Base-by-base conservation (phyloP, 2,113 vertebrate species). In the Neogobius melanostomus region DNA sequence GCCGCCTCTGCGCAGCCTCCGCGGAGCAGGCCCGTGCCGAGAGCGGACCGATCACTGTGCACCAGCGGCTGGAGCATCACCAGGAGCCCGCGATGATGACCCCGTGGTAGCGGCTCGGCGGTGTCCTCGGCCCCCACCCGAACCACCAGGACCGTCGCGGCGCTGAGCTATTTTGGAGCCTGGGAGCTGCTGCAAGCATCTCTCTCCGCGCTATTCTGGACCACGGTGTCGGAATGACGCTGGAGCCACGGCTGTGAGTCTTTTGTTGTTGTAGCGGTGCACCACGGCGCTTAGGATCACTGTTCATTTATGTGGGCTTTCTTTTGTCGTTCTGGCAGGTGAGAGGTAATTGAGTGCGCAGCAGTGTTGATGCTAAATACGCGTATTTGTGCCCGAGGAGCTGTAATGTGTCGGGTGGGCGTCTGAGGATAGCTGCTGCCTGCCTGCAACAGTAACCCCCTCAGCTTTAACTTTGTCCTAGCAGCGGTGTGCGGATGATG, bases 1-100 rank as follows among this genome's bases (percentile, higher is more conserved):
- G 53, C 75, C 1, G 70, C 67, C 48, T 16, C 59, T 9, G 74
- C 8, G 74, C 85, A 73, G 79, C 86, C 54, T 66, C 50, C 61
- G 1, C 48, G 57, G 71, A 66, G 75, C 68, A 7, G 72, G 69
- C 77, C 81, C 74, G 60, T 70, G 80, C 8, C 11, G 74, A 85
- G 76, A 85, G 68, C 68, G 54, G 67, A 83, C 42, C 43, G 7
- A 7, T 83, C 50, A 71, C 68, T 79, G 82, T 80, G 81, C 76
- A 75, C 56, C 87, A 87, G 81, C 76, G 76, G 59, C 87, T 88
- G 90, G 90, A 79, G 88, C 82, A 89, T 81, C 91, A 79, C 68
- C 82, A 86, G 47, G 81, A 73, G 88, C 85, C 92, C 90, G 92
- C 91, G 93, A 93, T 93, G 92, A 92, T 36, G 28, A 36, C 28